Evolutionary conservation across 1,140 invertebrate species (phyloP), one percentile per base, ranked within the genome.

Genomic region (Sinella curviseta): DNA sequence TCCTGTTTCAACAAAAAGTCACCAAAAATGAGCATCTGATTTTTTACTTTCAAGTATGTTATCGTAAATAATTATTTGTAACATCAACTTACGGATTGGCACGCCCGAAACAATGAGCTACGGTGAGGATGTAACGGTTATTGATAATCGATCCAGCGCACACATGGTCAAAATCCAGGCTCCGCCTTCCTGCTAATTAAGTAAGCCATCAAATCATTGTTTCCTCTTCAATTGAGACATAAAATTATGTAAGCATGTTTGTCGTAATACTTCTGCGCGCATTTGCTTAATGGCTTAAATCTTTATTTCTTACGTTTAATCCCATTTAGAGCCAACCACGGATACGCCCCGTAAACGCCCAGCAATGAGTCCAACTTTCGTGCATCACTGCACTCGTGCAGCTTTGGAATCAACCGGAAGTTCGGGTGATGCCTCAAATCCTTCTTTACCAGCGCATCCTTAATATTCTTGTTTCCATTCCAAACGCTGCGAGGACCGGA

Each of bases 1-100:
- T 54, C 65, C 82, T 82, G 77, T 79, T 60, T 33, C 2, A 77
- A n/a, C n/a, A n/a, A n/a, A n/a, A n/a, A n/a, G n/a, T n/a, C n/a
- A n/a, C n/a, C n/a, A n/a, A 33, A 33, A 77, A 57, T 55, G 3
- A 12, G 30, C 12, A 26, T 48, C 14, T 33, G 26, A 12, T 33
- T n/a, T n/a, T n/a, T n/a, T n/a, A n/a, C n/a, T n/a, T 57, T 20
- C 12, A 28, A 57, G 3, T 35, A 24, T 16, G 14, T 73, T 16
- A 24, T 35, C 60, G 28, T 78, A 78, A 70, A 24, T 70, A 26
- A 70, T n/a, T 39, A 35, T 75, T 31, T 65, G 12, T 14, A 73
- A 8, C 20, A 16, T 39, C 12, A 36, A 75, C n/a, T 3, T n/a
- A 33, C 65, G 65, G 26, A 8, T 70, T 70, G 31, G 65, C n/a